These are phyloP conservation scores for Nephila pilipes DNA, from an alignment of 1,140 invertebrate genomes.

Conservation along the genomic window DNA sequence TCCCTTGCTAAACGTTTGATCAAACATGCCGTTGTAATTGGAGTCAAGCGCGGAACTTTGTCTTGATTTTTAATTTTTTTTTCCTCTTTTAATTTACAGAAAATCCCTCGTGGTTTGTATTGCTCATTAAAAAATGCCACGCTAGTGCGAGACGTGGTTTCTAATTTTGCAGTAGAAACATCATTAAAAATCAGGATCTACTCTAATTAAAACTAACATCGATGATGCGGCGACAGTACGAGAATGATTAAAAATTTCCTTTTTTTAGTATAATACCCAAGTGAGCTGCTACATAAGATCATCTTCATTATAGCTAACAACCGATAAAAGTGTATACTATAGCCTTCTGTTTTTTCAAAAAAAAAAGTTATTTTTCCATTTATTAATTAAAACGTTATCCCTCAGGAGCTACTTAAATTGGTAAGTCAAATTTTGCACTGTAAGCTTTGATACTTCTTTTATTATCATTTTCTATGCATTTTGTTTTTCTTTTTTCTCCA, in stretches of 20 bases:
- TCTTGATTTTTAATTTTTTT: slow-evolving; percentile 14
- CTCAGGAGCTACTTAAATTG: not conserved
- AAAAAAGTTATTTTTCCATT: not conserved
- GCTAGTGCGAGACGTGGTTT: not conserved
- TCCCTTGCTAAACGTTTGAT: not conserved
- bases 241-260: slow-evolving; percentile 8
- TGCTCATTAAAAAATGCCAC: slow-evolving; percentile 28
- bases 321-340: not conserved
- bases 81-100: not conserved
- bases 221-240: not conserved
- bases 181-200: slow-evolving; percentile 23
- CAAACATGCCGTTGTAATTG: slow-evolving; percentile 1
- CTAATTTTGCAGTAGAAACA: slow-evolving; percentile 36
- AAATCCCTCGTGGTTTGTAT: not conserved
- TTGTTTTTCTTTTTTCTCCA: no score
- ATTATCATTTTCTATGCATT: no score
- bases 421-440: not conserved
- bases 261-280: slow-evolving; percentile 19
- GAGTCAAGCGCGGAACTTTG: not conserved
- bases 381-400: slow-evolving; percentile 17
- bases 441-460: not conserved
- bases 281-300: not conserved
- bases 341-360: not conserved
- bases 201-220: slow-evolving; percentile 45
- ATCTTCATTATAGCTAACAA: slow-evolving; percentile 37